phyloP scores from a whole-genome alignment of 2,797 vertebrate genomes.

The Phalloptychus januarius region DNA sequence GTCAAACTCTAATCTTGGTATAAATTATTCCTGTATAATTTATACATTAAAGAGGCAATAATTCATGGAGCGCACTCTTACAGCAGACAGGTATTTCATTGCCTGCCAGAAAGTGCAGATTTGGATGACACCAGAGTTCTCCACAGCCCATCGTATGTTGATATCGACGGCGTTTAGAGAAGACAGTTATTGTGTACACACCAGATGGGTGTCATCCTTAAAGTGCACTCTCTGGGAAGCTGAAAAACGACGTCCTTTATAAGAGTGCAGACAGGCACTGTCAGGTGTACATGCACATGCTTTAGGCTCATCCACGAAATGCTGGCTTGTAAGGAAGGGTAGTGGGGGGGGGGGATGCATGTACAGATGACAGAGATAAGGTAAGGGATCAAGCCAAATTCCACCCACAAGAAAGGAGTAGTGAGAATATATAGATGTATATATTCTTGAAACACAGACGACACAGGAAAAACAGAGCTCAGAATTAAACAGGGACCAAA shows the following conservation, averaged over 20 bases:
- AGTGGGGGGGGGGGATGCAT: constrained; percentile 34
- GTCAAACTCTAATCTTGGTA: constrained; percentile 64
- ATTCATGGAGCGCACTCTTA: constrained; percentile 62
- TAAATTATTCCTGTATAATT: constrained; percentile 79
- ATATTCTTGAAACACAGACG: constrained; percentile 47
- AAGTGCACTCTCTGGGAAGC: constrained; percentile 67
- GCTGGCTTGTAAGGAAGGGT: constrained; percentile 2
- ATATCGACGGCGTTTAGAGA: constrained; percentile 43
- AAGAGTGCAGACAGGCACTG: constrained; percentile 62
- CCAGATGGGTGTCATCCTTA: constrained; percentile 32
- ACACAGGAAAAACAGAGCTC: constrained; percentile 60
- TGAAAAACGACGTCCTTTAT: constrained; percentile 57
- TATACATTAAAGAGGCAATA: constrained; percentile 71
- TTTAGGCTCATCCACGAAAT: constrained; percentile 33
- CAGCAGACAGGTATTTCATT: constrained; percentile 41
- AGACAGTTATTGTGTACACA: constrained; percentile 5
- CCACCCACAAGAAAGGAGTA: constrained; percentile 55
- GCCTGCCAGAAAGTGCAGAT: constrained; percentile 60
- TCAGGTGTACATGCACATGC: constrained; percentile 70
- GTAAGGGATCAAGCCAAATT: constrained; percentile 63
- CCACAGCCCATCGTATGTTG: constrained; percentile 20
- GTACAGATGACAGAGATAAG: constrained; percentile 69
- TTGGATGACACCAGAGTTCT: constrained; percentile 31
- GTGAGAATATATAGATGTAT: constrained; percentile 52
- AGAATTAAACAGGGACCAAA: constrained; percentile 48